Base-by-base conservation (phyloP, 1,140 invertebrate species). In the Magallana angulata region DNA sequence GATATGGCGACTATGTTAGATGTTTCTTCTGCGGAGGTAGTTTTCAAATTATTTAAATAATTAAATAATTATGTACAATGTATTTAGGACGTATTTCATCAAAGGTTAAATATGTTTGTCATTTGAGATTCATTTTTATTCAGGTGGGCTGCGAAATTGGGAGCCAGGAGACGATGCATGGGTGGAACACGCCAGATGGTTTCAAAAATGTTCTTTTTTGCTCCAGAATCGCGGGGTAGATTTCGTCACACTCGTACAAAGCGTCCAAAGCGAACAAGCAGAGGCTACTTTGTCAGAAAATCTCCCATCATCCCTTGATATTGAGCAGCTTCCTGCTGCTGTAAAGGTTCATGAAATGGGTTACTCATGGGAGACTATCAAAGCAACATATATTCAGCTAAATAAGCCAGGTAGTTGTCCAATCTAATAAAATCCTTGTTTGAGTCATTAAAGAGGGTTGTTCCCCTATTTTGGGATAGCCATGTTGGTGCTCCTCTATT, bases 181-280 rank as follows among this genome's bases (percentile, higher is more conserved):
- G 86, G 60, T 88, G 11, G 92, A 93, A 62, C 92, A 93, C 88
- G 91, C 90, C 11, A 57, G 86, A 4, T 92, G 90, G 84, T 91
- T 90, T 81, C 89, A 89, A 1, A 60, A 89, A 7, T 92, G 92
- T 87, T n/a, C 80, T 6, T 81, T 81, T 30, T 36, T 81, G 3
- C 56, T 81, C 16, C 36, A 81, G 7, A 57, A 56, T 14, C 36
- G 56, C 12, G 80, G 80, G 7, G 30, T 48, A 81, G 80, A 81
- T 0, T 81, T 81, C 24, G 16, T 81, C 8, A 24, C 16, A 8
- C 64, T 68, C 5, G 64, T 68, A 7, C 18, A 18, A 9, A 68
- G 9, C 24, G 14, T 18, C 18, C n/a, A 68, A 9, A 18, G 1
- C 64, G 16, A 68, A 68, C n/a, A 68, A 9, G 8, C 18, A 7